phyloP scores from a whole-genome alignment of 2,113 vertebrate genomes.

The Tupaia tana region DNA sequence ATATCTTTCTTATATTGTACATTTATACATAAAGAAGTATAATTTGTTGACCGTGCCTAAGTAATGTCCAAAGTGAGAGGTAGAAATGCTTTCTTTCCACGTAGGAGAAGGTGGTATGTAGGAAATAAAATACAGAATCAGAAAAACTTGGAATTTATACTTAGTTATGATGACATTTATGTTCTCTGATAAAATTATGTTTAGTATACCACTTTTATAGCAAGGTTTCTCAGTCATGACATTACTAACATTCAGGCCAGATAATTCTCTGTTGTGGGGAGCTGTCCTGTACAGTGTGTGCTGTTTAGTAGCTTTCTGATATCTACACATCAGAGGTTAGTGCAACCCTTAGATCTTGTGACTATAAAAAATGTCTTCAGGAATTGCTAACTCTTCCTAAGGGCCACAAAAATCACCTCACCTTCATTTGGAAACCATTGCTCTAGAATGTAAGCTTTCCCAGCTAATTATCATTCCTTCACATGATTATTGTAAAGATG shows the following conservation, averaged over 20 bases:
- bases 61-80: background rate
- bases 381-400: background rate
- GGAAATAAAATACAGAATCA: background rate
- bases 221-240: background rate
- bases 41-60: conserved; percentile 36
- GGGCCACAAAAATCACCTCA: background rate
- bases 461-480: background rate
- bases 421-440: background rate
- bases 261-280: background rate
- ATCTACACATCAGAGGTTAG: background rate
- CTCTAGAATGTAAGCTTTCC: background rate
- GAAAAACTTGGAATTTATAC: background rate
- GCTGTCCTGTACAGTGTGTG: background rate
- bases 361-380: background rate
- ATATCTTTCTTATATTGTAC: conserved; percentile 16
- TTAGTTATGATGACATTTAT: background rate
- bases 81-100: conserved; percentile 6
- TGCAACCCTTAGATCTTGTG: background rate
- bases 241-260: background rate
- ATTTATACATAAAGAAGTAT: conserved; percentile 17
- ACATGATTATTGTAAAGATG: background rate
- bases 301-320: background rate
- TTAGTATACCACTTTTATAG: background rate
- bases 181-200: background rate
- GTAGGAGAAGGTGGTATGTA: background rate